These are phyloP conservation scores for Hyperoodon ampullatus DNA, from an alignment of 2,113 vertebrate species.

Conservation along the genomic window DNA sequence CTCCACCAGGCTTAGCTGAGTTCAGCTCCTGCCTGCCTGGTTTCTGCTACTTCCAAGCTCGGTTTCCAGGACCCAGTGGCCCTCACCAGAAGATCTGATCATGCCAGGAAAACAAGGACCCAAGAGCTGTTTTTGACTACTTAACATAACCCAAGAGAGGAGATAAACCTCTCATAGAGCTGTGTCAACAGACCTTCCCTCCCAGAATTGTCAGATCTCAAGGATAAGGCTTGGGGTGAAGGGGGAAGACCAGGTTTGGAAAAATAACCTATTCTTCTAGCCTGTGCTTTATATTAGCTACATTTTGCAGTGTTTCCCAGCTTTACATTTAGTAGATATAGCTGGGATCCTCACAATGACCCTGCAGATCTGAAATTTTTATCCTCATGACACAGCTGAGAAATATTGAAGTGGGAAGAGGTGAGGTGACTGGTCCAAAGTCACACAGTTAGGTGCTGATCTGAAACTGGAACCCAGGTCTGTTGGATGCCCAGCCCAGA, in stretches of 20 bases:
- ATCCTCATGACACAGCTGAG: slow-evolving; percentile 17
- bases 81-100: neutral
- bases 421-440: neutral
- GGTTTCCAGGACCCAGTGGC: neutral
- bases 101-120: neutral
- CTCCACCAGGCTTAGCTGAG: neutral
- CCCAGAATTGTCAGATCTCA: neutral
- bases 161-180: neutral
- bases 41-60: neutral
- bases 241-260: neutral
- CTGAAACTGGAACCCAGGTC: neutral
- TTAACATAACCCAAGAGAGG: neutral
- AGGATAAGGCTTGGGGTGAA: neutral
- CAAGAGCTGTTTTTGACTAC: neutral
- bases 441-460: neutral
- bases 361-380: neutral
- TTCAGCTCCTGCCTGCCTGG: neutral
- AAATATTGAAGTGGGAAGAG: slow-evolving; percentile 45
- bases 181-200: neutral
- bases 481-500: neutral
- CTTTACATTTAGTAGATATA: neutral
- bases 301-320: neutral
- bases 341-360: neutral
- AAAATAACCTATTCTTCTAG: neutral
- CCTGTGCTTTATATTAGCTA: neutral